Base-by-base conservation (phyloP, 2,113 vertebrate genomes). In the Pardalotus punctatus region DNA sequence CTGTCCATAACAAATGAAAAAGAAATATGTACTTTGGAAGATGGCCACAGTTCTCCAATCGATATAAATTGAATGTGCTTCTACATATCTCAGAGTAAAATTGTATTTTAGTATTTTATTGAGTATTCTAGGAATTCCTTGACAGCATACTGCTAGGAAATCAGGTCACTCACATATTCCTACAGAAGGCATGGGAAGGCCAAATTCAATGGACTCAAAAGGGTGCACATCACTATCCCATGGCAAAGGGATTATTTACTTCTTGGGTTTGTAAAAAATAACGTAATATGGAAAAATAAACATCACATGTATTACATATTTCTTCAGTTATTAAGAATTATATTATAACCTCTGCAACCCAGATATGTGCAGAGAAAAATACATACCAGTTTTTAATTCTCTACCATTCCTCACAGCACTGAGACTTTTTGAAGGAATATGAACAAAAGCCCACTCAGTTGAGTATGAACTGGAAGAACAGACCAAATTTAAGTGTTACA, bases 71-170 rank as follows among this genome's bases (percentile, higher is more conserved):
- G 87, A 86, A 95, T 91, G 27, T 77, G 16, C 29, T 93, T 94
- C 45, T 64, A 15, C 4, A 7, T 50, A 84, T 57, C 90, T 67
- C 19, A 9, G 50, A 86, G 86, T 58, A 79, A 93, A 93, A 92
- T 62, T 90, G 51, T 31, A 67, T 94, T 94, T 95, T 51, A 79
- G 58, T 83, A 56, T 43, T 56, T 71, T 35, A 81, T 81, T 84
- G n/a, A 22, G 45, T 72, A 85, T 82, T 95, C 84, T 48, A 96
- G 92, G 89, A 89, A 92, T 96, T 92, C 85, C 78, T 83, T 35
- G 36, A 88, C 70, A 78, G 71, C 35, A 56, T 33, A 45, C 18
- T 33, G 24, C 48, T 76, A 60, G 62, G 76, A 84, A 89, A 50
- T 45, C 23, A 42, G 24, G 17, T 80, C 54, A 51, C 58, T 72